Evolutionary conservation across 1,140 invertebrate species (phyloP), one percentile per base, ranked within the genome.

Genomic region (Nixonia krombeini): DNA sequence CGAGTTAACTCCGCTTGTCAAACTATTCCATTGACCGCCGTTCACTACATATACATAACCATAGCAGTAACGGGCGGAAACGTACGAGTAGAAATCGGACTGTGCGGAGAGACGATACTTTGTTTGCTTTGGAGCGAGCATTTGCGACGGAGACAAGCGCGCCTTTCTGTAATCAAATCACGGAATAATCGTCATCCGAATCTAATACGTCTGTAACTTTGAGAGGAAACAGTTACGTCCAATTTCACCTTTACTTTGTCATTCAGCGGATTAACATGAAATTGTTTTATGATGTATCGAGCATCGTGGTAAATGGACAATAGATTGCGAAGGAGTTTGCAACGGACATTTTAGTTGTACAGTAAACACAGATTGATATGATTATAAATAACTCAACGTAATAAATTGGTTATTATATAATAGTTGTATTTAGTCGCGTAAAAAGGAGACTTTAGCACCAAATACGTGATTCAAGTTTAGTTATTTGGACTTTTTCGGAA

Each of bases 131-230:
- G 26, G 12, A 15, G 18, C 41, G 52, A 47, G 53, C 44, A 46
- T 52, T 56, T 59, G 61, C 37, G 56, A 46, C 57, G 42, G 53
- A 31, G 29, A 31, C 29, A 31, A 31, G 8, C 29, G 29, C 29
- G 29, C 29, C 64, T 62, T 72, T 33, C 25, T 15, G 23, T 47
- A 59, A 59, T 66, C 63, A 59, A 66, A 58, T 58, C 38, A 53
- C 50, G 10, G 37, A 12, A 58, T 55, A 66, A 66, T 66, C 55
- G 49, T 38, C 49, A 21, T 35, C 31, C 63, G 4, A 51, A 17
- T 55, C 31, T 8, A 51, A n/a, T 45, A 17, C 12, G 25, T 16
- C 25, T 29, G 28, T 12, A 66, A 53, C 26, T 66, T 53, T 18
- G 28, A 2, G 9, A 18, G 21, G 18, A 21, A 44, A 15, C 7